phyloP scores from a whole-genome alignment of 2,888 invertebrate species.

The Holacanthella duospinosa region DNA sequence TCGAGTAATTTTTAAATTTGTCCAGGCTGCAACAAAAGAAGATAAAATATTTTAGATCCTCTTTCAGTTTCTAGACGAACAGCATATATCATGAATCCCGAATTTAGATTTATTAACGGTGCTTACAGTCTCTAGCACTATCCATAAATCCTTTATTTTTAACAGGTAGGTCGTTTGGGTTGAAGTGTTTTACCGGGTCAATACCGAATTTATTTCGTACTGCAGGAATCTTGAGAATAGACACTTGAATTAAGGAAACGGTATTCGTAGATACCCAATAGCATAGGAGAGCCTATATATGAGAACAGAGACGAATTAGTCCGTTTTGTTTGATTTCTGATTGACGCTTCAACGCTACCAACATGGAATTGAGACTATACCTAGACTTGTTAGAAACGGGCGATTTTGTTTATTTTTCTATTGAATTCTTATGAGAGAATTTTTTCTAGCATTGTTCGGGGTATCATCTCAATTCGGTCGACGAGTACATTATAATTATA shows the following conservation, averaged over 20 bases:
- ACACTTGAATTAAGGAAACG: slow-evolving; percentile 70
- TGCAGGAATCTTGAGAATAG: slow-evolving; percentile 59
- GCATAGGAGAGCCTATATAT: slow-evolving; percentile 59
- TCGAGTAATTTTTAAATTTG: slow-evolving; percentile 65
- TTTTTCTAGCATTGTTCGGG: too few relatives aligned
- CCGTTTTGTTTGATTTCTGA: too few relatives aligned
- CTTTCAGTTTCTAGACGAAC: not conserved
- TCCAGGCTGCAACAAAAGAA: slow-evolving; percentile 53
- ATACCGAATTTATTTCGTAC: slow-evolving; percentile 69
- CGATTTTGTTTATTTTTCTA: too few relatives aligned
- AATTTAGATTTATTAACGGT: not conserved
- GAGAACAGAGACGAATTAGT: not conserved
- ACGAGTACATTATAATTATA: too few relatives aligned
- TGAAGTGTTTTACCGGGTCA: slow-evolving; percentile 50
- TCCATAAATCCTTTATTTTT: slow-evolving; percentile 62
- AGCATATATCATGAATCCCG: not conserved
- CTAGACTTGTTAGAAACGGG: too few relatives aligned
- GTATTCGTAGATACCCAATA: slow-evolving; percentile 86
- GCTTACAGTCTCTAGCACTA: slow-evolving; percentile 67
- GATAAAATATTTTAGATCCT: not conserved
- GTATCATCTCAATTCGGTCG: too few relatives aligned
- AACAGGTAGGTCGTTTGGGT: slow-evolving; percentile 50
- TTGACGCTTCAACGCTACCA: too few relatives aligned
- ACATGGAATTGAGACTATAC: too few relatives aligned
- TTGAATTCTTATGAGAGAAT: too few relatives aligned